A percentile compares a stretch with the other conserved stretches of the same genome.
Evolutionary conservation across 1,140 invertebrate species (phyloP).

Genomic region (Drosophila setifemur): DNA sequence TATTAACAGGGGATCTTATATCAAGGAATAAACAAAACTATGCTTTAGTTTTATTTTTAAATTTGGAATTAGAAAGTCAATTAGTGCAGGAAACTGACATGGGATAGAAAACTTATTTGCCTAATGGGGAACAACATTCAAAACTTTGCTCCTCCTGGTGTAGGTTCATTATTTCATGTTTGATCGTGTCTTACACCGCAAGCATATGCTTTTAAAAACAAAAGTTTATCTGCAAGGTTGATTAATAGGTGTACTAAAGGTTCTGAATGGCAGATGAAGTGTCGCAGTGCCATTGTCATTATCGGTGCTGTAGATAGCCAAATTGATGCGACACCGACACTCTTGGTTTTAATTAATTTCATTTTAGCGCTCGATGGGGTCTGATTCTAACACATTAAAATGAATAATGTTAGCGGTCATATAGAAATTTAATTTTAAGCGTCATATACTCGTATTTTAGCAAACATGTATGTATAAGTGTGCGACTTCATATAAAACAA

Average conservation of each 20-base stretch:
- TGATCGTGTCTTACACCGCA: constrained; percentile 43
- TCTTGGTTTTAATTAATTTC: constrained; percentile 70
- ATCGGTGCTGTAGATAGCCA: constrained; percentile 44
- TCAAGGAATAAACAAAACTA: too few relatives aligned
- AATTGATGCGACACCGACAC: constrained; percentile 55
- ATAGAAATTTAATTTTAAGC: too few relatives aligned
- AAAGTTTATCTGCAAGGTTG: constrained; percentile 70
- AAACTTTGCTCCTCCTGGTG: constrained; percentile 2
- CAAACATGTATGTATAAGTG: too few relatives aligned
- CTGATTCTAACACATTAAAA: constrained; percentile 26
- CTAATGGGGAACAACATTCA: constrained; percentile 59
- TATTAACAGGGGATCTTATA: too few relatives aligned
- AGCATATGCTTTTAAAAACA: constrained; percentile 31
- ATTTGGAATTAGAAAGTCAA: too few relatives aligned
- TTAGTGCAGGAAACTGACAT: constrained; percentile 3
- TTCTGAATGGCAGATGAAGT: neutral
- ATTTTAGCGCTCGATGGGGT: constrained; percentile 39
- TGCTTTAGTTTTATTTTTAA: too few relatives aligned
- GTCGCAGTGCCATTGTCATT: constrained; percentile 18
- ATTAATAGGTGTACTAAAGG: constrained; percentile 61
- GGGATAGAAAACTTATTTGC: constrained; percentile 15
- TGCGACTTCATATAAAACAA: too few relatives aligned
- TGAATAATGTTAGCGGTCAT: too few relatives aligned
- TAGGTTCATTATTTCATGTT: constrained; percentile 56
- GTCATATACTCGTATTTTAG: too few relatives aligned